phyloP scores from a whole-genome alignment of 1,140 invertebrate species.

The Schlechtendalia chinensis region DNA sequence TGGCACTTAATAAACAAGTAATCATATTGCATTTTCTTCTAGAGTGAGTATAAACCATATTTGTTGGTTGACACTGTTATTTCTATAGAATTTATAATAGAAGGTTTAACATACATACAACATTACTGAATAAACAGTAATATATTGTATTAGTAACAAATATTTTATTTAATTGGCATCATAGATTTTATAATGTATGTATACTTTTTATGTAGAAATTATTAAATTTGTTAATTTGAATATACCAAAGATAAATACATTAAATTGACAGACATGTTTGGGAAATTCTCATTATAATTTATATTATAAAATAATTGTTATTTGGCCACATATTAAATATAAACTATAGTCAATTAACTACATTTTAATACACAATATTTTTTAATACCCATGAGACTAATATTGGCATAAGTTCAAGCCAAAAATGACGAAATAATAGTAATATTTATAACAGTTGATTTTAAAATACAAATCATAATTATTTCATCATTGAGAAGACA shows the following conservation, averaged over 20 bases:
- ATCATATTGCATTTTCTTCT: no score
- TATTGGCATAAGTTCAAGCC: not conserved
- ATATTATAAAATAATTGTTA: not conserved
- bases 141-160: not conserved
- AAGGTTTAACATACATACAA: not conserved
- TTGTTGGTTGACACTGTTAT: no score
- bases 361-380: not conserved
- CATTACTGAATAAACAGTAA: not conserved
- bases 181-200: constrained; percentile 7
- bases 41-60: no score
- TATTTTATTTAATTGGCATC: constrained; percentile 19
- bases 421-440: not conserved
- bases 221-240: constrained; percentile 1
- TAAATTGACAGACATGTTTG: constrained; percentile 4
- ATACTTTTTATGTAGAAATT: not conserved
- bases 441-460: not conserved
- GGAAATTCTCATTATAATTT: not conserved
- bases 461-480: not conserved
- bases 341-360: constrained; percentile 1
- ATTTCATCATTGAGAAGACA: not conserved
- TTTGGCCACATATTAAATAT: not conserved
- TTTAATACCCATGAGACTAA: not conserved
- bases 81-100: no score
- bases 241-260: not conserved
- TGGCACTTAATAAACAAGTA: no score